These are phyloP conservation scores for Mimachlamys varia DNA, from an alignment of 2,888 invertebrate genomes.

Conservation along the genomic window DNA sequence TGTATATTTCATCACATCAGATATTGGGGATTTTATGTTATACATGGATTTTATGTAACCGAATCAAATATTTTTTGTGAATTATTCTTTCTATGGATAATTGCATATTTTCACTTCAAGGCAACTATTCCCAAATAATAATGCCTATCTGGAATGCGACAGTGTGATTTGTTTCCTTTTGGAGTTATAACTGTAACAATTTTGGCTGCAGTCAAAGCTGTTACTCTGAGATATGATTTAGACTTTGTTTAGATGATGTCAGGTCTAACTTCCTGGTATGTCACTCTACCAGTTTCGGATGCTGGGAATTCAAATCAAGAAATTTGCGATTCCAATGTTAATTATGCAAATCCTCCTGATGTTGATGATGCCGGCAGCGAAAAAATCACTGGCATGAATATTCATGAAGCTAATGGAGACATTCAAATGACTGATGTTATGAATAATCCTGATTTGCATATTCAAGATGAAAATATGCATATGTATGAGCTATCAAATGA, in stretches of 20 bases:
- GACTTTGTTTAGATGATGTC: background rate
- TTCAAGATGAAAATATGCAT: background rate
- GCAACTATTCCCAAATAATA: no score
- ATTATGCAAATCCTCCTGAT: background rate
- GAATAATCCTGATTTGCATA: conserved; percentile 11
- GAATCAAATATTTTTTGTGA: no score
- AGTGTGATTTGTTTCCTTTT: no score
- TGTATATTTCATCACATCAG: no score
- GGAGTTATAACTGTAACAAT: no score
- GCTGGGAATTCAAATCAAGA: background rate
- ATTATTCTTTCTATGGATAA: no score
- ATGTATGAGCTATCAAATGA: background rate
- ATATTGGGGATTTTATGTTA: no score
- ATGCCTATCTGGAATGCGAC: no score
- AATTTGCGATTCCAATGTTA: background rate
- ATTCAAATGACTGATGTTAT: background rate
- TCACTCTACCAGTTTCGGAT: background rate
- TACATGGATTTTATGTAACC: no score
- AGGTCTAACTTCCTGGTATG: background rate
- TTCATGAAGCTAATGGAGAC: background rate
- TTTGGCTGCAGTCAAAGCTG: background rate
- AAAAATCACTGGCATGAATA: background rate
- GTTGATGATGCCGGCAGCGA: background rate
- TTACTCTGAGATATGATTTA: background rate
- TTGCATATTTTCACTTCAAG: no score